These are phyloP conservation scores for Coleophora deauratella DNA, from an alignment of 2,888 invertebrate genomes.

Conservation along the genomic window DNA sequence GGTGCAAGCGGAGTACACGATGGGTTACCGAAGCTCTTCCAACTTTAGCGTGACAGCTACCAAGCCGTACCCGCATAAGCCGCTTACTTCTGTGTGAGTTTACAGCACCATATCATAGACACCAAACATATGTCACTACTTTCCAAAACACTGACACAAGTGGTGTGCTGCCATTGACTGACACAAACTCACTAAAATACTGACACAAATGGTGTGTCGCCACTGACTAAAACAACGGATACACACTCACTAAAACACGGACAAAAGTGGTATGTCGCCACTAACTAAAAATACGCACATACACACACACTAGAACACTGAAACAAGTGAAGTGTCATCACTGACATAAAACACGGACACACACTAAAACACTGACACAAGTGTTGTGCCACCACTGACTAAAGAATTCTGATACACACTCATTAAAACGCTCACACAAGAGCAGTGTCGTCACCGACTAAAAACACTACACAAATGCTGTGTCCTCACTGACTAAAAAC, in stretches of 20 bases:
- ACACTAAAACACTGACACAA: no score
- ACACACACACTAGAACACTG: not conserved
- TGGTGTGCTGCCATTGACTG: not conserved
- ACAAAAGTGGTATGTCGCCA: no score
- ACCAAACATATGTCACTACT: not conserved
- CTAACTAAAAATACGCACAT: no score
- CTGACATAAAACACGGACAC: no score
- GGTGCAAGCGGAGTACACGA: slow-evolving; percentile 86
- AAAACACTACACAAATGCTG: no score
- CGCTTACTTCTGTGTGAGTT: slow-evolving; percentile 78
- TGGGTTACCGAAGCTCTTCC: slow-evolving; percentile 87
- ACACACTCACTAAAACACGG: not conserved
- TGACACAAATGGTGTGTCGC: not conserved
- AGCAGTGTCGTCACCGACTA: not conserved
- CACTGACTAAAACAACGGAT: no score
- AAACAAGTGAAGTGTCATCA: not conserved
- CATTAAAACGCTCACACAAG: not conserved
- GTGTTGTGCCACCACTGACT: no score
- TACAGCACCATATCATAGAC: not conserved
- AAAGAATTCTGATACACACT: not conserved
- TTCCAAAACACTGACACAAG: not conserved
- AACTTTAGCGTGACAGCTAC: slow-evolving; percentile 86
- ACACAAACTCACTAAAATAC: not conserved
- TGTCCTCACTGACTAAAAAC: no score
- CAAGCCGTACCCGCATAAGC: slow-evolving; percentile 87